A percentile compares a stretch with the other conserved stretches of the same genome.
phyloP scores from a whole-genome alignment of 2,888 invertebrate species.

The Cataglyphis livida region DNA sequence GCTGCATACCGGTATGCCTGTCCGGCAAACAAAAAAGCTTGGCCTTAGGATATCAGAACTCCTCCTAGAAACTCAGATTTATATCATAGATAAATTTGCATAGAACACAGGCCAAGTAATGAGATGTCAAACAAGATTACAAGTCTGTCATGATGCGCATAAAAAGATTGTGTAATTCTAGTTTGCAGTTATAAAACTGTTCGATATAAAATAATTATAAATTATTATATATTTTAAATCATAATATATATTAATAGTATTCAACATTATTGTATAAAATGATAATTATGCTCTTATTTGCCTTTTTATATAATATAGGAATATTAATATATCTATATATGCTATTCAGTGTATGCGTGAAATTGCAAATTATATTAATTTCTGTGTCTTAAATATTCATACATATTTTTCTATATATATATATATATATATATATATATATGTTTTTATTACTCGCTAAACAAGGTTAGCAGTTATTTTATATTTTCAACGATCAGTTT shows the following conservation, averaged over 20 bases:
- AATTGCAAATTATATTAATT: too few relatives aligned
- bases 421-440: not conserved
- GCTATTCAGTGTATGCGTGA: too few relatives aligned
- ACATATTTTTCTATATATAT: not conserved
- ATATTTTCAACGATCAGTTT: not conserved
- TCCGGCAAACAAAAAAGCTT: conserved; percentile 4
- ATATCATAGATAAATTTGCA: conserved; percentile 8
- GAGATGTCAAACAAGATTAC: not conserved
- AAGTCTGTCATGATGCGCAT: not conserved
- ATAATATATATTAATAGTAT: not conserved
- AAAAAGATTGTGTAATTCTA: not conserved
- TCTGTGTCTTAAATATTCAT: too few relatives aligned
- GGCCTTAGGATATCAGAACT: not conserved
- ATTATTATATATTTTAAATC: not conserved
- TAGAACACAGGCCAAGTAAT: not conserved
- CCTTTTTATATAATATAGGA: too few relatives aligned
- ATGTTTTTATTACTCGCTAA: not conserved
- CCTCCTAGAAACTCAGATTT: not conserved
- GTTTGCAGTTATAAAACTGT: not conserved
- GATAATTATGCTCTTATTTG: too few relatives aligned
- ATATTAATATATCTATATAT: too few relatives aligned
- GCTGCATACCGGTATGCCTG: conserved; percentile 57
- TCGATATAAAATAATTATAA: not conserved
- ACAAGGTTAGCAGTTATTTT: not conserved
- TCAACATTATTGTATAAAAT: not conserved